These are phyloP conservation scores for Campoletis sonorensis DNA, from an alignment of 1,140 invertebrate species.

Conservation along the genomic window DNA sequence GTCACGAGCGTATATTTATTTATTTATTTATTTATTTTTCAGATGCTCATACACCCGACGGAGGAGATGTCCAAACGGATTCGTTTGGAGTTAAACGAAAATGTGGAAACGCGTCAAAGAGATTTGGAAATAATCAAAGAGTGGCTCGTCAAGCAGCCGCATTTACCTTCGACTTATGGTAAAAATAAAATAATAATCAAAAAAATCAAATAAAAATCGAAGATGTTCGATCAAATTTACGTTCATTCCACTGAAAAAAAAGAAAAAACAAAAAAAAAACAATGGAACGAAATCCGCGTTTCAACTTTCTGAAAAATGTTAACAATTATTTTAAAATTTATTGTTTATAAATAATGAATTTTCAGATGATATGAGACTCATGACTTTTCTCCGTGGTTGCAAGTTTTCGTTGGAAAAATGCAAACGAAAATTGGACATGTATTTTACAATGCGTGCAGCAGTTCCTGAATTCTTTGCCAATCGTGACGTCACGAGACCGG, in stretches of 20 bases:
- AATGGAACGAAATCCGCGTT: too few species aligned
- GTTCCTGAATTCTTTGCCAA: conserved; percentile 90
- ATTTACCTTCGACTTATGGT: conserved; percentile 83
- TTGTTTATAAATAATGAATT: not conserved
- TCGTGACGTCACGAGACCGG: conserved; percentile 83
- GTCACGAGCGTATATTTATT: too few species aligned
- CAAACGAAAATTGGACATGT: conserved; percentile 89
- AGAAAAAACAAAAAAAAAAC: too few species aligned
- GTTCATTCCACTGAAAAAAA: too few species aligned
- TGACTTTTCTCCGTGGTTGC: conserved; percentile 88
- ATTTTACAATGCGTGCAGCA: conserved; percentile 89
- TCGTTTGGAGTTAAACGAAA: conserved; percentile 85
- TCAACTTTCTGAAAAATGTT: too few species aligned
- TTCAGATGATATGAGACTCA: conserved; percentile 84
- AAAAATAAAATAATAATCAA: too few species aligned
- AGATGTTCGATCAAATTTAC: not conserved
- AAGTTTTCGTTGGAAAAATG: conserved; percentile 90
- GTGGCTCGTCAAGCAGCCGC: conserved; percentile 85
- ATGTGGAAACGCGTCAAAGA: conserved; percentile 80
- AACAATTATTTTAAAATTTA: too few species aligned
- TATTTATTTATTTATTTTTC: conserved; percentile 22
- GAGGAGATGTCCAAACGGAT: conserved; percentile 85
- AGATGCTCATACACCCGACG: conserved; percentile 85
- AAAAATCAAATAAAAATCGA: too few species aligned
- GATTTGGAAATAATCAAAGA: conserved; percentile 82